Conservation (phyloP, 2,888 invertebrate species). For the Eurois occulta region DNA sequence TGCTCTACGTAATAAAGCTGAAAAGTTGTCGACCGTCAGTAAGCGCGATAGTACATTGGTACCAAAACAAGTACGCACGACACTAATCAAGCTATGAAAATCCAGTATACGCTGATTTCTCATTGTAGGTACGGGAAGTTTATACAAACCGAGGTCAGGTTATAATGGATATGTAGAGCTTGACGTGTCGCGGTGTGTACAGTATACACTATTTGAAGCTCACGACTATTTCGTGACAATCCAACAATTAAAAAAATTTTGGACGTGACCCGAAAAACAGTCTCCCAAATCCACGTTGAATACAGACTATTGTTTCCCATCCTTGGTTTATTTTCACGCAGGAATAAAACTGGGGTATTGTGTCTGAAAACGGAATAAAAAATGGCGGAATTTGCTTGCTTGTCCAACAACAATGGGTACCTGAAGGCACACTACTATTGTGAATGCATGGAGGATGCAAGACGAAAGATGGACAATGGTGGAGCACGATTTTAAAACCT, state of each 20-base stretch:
- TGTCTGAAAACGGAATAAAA: conserved; percentile 67
- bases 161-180: too few species aligned
- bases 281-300: conserved; percentile 4
- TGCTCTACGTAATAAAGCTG: neutral
- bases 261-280: conserved; percentile 7
- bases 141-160: too few species aligned
- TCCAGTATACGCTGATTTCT: too few species aligned
- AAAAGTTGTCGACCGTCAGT: neutral
- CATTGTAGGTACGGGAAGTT: too few species aligned
- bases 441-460: conserved; percentile 63
- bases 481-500: conserved; percentile 39
- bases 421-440: conserved; percentile 58
- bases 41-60: too few species aligned
- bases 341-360: conserved; percentile 63
- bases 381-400: conserved; percentile 64
- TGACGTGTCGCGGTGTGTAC: neutral
- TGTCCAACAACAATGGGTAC: conserved; percentile 66
- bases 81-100: too few species aligned
- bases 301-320: conserved; percentile 44
- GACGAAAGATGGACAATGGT: conserved; percentile 56
- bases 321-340: conserved; percentile 41
- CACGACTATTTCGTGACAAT: conserved; percentile 7
- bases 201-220: neutral
- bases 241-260: conserved; percentile 28
- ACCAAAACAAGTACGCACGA: too few species aligned